phyloP scores from a whole-genome alignment of 2,888 invertebrate species.

The Sesia bembeciformis region DNA sequence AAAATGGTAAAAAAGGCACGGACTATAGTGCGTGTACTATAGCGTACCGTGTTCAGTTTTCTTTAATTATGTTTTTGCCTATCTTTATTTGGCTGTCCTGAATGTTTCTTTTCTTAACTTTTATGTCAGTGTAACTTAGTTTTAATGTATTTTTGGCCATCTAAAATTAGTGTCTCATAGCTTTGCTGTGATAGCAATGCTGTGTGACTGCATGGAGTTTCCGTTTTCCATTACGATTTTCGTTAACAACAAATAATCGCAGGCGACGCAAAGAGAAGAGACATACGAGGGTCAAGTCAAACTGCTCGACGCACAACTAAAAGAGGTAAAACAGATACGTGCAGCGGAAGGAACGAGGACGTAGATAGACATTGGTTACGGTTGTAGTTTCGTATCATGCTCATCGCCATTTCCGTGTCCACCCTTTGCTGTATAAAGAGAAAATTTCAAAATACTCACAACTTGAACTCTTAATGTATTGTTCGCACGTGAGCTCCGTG shows the following conservation, averaged over 20 bases:
- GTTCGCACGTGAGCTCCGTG: too few species aligned
- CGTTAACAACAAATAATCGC: slow-evolving; percentile 67
- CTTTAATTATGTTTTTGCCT: slow-evolving; percentile 22
- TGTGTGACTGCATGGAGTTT: slow-evolving; percentile 49
- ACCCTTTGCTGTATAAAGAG: slow-evolving; percentile 5
- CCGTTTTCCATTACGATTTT: slow-evolving; percentile 53
- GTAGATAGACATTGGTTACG: slow-evolving; percentile 60
- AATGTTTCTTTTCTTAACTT: slow-evolving; percentile 31
- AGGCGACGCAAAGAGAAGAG: slow-evolving; percentile 98
- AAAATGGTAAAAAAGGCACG: slow-evolving; percentile 36
- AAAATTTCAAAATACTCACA: neutral
- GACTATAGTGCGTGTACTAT: slow-evolving; percentile 34
- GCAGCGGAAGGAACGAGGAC: slow-evolving; percentile 21
- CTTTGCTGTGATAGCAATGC: slow-evolving; percentile 10
- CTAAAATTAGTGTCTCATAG: slow-evolving; percentile 20
- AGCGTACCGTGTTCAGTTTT: slow-evolving; percentile 34
- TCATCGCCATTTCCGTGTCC: slow-evolving; percentile 49
- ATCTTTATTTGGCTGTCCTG: slow-evolving; percentile 41
- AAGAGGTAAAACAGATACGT: slow-evolving; percentile 84
- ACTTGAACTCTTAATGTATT: too few species aligned
- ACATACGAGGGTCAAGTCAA: slow-evolving; percentile 93
- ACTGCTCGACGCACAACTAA: slow-evolving; percentile 89
- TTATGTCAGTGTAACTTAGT: slow-evolving; percentile 24
- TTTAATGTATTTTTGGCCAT: slow-evolving; percentile 24
- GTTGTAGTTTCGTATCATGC: slow-evolving; percentile 54